Evolutionary conservation across 2,888 invertebrate genomes (phyloP).

Genomic region (Atethmia centrago): DNA sequence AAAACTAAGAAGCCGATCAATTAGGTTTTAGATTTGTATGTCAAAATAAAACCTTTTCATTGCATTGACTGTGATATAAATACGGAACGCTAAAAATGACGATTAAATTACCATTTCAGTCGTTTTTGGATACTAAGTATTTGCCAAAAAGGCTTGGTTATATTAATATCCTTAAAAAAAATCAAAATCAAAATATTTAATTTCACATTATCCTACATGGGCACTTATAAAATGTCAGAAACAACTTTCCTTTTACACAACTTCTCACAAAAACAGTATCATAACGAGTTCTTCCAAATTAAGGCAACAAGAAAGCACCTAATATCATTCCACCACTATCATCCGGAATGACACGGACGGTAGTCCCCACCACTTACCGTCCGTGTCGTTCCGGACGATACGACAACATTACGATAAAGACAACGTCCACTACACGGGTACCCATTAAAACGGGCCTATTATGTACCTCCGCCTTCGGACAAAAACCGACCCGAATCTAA

Average conservation of each 20-base stretch:
- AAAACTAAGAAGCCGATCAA: background rate
- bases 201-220: no score
- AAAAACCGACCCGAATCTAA: constrained; percentile 76
- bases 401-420: constrained; percentile 58
- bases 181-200: no score
- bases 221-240: no score
- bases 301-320: constrained; percentile 29
- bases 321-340: constrained; percentile 42
- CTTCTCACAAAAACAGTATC: constrained; percentile 20
- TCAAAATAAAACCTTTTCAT: no score
- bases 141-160: no score
- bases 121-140: no score
- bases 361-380: constrained; percentile 43
- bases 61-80: no score
- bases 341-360: no score
- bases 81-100: no score
- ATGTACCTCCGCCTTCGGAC: constrained; percentile 37
- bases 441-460: constrained; percentile 64
- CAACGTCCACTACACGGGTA: constrained; percentile 61
- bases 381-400: constrained; percentile 45
- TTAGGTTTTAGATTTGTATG: no score
- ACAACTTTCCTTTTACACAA: background rate
- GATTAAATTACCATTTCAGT: no score
- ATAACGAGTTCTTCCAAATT: constrained; percentile 39
- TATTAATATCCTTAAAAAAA: no score